These are phyloP conservation scores for Aradus depressus DNA, from an alignment of 2,888 invertebrate genomes.

Conservation along the genomic window DNA sequence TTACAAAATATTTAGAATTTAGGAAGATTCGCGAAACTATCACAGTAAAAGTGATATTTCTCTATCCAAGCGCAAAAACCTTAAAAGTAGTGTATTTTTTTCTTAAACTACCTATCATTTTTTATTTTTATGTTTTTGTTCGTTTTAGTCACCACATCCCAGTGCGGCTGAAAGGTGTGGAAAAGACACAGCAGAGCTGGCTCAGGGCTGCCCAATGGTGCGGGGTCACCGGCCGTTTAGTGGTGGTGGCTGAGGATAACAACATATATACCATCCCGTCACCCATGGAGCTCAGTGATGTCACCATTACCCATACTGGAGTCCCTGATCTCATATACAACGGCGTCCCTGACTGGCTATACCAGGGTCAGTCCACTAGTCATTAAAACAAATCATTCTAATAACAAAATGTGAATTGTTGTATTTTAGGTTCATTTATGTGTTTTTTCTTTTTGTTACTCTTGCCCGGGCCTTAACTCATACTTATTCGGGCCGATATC, in stretches of 20 bases:
- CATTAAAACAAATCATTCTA: too few relatives aligned
- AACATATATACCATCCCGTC: conserved; percentile 74
- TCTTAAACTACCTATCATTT: too few relatives aligned
- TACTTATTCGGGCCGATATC: too few relatives aligned
- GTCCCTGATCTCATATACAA: conserved; percentile 74
- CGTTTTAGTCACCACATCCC: conserved; percentile 67
- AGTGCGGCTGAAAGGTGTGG: conserved; percentile 63
- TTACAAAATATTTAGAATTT: too few relatives aligned
- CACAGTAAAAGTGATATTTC: too few relatives aligned
- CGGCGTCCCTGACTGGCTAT: conserved; percentile 92
- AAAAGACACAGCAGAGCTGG: conserved; percentile 55
- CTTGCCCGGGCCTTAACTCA: too few relatives aligned
- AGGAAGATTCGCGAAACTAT: too few relatives aligned
- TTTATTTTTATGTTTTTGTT: neutral
- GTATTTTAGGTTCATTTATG: too few relatives aligned
- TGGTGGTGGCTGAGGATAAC: conserved; percentile 79
- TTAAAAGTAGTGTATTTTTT: too few relatives aligned
- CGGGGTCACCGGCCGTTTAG: conserved; percentile 61
- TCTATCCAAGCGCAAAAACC: too few relatives aligned
- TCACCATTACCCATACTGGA: conserved; percentile 63
- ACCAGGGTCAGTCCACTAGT: conserved; percentile 86
- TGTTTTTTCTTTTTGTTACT: too few relatives aligned
- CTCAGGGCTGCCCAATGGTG: conserved; percentile 78
- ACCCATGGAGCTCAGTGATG: conserved; percentile 49
- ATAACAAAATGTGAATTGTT: too few relatives aligned